phyloP scores from a whole-genome alignment of 2,888 invertebrate species.

The Ptilodon capucinus region DNA sequence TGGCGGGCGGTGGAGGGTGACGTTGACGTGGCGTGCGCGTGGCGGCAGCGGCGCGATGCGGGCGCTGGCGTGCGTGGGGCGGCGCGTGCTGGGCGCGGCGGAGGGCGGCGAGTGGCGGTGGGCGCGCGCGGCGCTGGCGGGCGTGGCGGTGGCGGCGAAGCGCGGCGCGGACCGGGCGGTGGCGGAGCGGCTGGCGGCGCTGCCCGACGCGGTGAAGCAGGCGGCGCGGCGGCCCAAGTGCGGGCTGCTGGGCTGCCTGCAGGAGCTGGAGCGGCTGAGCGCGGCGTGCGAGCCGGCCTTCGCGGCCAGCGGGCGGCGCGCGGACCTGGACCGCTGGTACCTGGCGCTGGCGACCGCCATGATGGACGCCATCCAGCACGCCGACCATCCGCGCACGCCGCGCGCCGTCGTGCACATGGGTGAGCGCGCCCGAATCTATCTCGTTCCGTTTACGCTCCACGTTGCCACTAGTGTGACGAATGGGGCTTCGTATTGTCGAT shows the following conservation, averaged over 20 bases:
- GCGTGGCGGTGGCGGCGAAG: slow-evolving; percentile 88
- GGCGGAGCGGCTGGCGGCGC: slow-evolving; percentile 16
- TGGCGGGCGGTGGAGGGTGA: not conserved
- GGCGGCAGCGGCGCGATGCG: slow-evolving; percentile 93
- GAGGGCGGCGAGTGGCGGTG: slow-evolving; percentile 70
- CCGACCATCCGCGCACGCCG: slow-evolving; percentile 96
- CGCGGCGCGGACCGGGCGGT: slow-evolving; percentile 11
- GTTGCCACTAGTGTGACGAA: no score
- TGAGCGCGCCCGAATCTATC: not conserved
- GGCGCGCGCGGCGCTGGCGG: slow-evolving; percentile 51
- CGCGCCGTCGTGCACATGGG: slow-evolving; percentile 58
- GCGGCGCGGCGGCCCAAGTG: slow-evolving; percentile 87
- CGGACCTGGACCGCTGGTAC: slow-evolving; percentile 97
- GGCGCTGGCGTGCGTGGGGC: slow-evolving; percentile 94
- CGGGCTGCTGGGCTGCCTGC: slow-evolving; percentile 94
- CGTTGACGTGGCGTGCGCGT: not conserved
- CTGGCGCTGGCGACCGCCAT: slow-evolving; percentile 90
- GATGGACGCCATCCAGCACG: slow-evolving; percentile 89
- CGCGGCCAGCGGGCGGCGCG: slow-evolving; percentile 91
- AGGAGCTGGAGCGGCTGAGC: slow-evolving; percentile 95
- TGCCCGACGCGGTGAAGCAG: slow-evolving; percentile 23
- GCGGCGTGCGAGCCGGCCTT: slow-evolving; percentile 94
- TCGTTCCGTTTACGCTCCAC: no score
- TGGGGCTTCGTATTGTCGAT: no score
- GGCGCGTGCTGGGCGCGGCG: slow-evolving; percentile 96